Conservation (phyloP, 2,888 invertebrate species). For the Caprella mutica region DNA sequence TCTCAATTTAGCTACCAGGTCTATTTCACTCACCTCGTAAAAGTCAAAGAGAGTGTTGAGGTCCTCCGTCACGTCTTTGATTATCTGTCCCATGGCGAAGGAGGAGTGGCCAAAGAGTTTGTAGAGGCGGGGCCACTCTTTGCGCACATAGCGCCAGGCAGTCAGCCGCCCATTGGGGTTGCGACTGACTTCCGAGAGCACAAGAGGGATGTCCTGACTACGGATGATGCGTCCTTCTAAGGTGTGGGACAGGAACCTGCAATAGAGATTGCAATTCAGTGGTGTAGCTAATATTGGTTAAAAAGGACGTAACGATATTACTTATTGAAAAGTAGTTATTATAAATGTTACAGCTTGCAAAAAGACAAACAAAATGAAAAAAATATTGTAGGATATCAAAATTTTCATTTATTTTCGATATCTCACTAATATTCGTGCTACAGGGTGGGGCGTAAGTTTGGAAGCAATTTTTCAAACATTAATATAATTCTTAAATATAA, state of each 20-base stretch:
- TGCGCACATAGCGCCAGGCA: constrained; percentile 60
- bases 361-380: no score
- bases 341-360: no score
- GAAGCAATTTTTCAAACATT: no score
- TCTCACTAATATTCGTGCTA: no score
- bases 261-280: no score
- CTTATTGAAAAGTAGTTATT: no score
- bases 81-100: constrained; percentile 52
- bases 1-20: background rate
- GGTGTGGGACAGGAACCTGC: constrained; percentile 60
- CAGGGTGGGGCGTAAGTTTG: no score
- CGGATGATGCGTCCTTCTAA: constrained; percentile 57
- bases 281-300: no score
- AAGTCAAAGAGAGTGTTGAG: constrained; percentile 63
- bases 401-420: no score
- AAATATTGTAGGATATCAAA: no score
- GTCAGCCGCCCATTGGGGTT: constrained; percentile 59
- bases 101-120: constrained; percentile 52
- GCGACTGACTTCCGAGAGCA: constrained; percentile 56
- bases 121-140: constrained; percentile 55
- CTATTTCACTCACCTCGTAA: constrained; percentile 49
- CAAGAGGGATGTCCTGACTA: constrained; percentile 57
- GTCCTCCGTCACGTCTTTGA: constrained; percentile 53
- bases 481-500: no score
- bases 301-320: no score